Base-by-base conservation (phyloP, 2,113 vertebrate species). In the Rhinolophus sinicus region DNA sequence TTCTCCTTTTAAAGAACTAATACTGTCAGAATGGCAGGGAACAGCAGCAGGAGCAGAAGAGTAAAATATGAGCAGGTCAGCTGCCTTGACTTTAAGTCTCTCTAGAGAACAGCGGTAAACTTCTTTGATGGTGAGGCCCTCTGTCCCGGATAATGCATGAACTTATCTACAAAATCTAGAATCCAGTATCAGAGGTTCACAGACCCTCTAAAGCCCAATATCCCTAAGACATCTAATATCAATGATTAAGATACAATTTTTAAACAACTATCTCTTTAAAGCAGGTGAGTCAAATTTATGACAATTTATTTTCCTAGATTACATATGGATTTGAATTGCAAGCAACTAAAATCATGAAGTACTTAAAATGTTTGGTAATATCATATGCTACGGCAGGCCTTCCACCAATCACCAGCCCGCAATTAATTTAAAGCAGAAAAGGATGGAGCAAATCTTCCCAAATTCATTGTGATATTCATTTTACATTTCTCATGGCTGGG, bases 301-400 rank as follows among this genome's bases (percentile, higher is more conserved):
- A 91, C 9, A 93, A 65, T 58, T 58, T 72, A 82, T 56, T 95
- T 80, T 95, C 86, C 60, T 60, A 75, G 73, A 69, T 91, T 93
- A 77, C 24, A 81, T 19, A 81, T 18, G 40, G 19, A 83, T 95
- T 40, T 88, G 67, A 81, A 67, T 14, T 44, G 60, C 33, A 85
- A 92, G 83, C 15, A 56, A 87, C 14, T 80, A 82, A 82, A 60
- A 65, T 86, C 44, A 77, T 50, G 21, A 77, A 65, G 65, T 50
- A 54, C 62, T 76, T 85, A 75, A 91, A 88, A 35, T 86, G 35
- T 87, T 65, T 82, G 35, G 16, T 40, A n/a, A 73, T 73, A 62
- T 77, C 35, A 44, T 28, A 24, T 11, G 19, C 18, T n/a, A 47
- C 4, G 5, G 38, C 28, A 30, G 52, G 60, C 2, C 75, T 78